Conservation (phyloP, 1,140 invertebrate genomes). For the Scaptomyza montana region DNA sequence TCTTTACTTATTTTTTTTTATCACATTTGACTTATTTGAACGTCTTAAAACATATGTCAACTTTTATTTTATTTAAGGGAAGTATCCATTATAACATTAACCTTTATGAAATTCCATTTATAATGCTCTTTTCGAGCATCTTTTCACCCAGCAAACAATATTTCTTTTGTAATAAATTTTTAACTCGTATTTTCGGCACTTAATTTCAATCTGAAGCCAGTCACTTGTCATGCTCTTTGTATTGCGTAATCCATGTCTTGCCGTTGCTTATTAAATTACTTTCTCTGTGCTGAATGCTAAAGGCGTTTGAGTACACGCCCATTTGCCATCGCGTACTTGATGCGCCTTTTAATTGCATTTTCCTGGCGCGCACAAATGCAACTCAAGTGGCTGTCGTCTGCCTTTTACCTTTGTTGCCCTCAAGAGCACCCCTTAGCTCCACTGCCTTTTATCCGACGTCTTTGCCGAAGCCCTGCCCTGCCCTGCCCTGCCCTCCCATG, state of each 20-base stretch:
- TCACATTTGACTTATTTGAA: no score
- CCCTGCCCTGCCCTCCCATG: not conserved
- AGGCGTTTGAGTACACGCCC: constrained; percentile 25
- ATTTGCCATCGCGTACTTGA: constrained; percentile 31
- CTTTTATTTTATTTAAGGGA: no score
- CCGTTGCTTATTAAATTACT: constrained; percentile 74
- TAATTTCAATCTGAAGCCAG: constrained; percentile 58
- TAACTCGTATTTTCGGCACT: constrained; percentile 59
- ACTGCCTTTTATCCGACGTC: not conserved
- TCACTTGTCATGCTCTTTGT: constrained; percentile 56
- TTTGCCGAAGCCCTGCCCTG: constrained; percentile 2
- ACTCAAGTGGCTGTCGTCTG: constrained; percentile 59
- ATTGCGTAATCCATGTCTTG: constrained; percentile 53
- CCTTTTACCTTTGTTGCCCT: constrained; percentile 40
- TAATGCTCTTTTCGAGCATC: no score
- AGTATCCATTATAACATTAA: no score
- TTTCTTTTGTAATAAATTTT: constrained; percentile 24
- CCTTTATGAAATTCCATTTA: no score
- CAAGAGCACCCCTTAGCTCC: constrained; percentile 5
- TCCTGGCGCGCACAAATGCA: constrained; percentile 62
- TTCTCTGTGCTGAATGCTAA: constrained; percentile 11
- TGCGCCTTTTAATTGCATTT: constrained; percentile 76
- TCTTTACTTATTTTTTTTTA: no score
- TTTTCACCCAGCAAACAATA: not conserved
- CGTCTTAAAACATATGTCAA: no score